Conservation (phyloP, 2,797 vertebrate genomes). For the Oreonectes daqikongensis region DNA sequence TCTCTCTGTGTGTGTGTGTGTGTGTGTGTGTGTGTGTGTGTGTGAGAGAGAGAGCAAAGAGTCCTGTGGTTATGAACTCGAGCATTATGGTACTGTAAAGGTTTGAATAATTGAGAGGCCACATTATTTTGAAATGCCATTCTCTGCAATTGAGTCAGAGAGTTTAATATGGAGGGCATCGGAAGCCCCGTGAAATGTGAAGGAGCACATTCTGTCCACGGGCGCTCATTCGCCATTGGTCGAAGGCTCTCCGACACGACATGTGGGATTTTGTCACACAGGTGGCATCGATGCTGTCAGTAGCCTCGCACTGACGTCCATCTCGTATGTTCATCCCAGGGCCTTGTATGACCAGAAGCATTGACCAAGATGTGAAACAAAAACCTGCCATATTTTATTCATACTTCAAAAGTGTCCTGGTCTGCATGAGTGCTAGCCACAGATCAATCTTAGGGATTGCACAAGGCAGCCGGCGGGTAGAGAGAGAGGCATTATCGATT, state of each 20-base stretch:
- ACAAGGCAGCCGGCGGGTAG: constrained; percentile 62
- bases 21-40: no score
- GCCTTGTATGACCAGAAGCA: constrained; percentile 30
- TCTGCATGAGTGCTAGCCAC: constrained; percentile 56
- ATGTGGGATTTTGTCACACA: constrained; percentile 40
- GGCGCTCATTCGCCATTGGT: neutral
- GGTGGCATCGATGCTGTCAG: constrained; percentile 41
- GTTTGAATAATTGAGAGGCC: constrained; percentile 76
- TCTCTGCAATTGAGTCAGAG: constrained; percentile 72
- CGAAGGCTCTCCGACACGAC: constrained; percentile 30
- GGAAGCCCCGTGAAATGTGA: constrained; percentile 70
- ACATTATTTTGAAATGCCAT: constrained; percentile 77
- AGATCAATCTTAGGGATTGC: constrained; percentile 62
- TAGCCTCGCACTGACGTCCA: neutral
- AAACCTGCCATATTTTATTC: constrained; percentile 80
- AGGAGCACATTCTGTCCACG: constrained; percentile 66
- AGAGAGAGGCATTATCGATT: constrained; percentile 78
- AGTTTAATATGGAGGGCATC: constrained; percentile 74
- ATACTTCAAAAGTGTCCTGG: constrained; percentile 74
- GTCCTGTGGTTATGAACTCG: constrained; percentile 68
- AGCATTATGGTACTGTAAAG: constrained; percentile 70
- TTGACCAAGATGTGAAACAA: constrained; percentile 67
- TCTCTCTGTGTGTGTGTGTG: constrained; percentile 39
- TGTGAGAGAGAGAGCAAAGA: constrained; percentile 42
- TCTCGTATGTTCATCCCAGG: constrained; percentile 13